phyloP scores from a whole-genome alignment of 2,888 invertebrate species.

The Drosophila kuntzei region DNA sequence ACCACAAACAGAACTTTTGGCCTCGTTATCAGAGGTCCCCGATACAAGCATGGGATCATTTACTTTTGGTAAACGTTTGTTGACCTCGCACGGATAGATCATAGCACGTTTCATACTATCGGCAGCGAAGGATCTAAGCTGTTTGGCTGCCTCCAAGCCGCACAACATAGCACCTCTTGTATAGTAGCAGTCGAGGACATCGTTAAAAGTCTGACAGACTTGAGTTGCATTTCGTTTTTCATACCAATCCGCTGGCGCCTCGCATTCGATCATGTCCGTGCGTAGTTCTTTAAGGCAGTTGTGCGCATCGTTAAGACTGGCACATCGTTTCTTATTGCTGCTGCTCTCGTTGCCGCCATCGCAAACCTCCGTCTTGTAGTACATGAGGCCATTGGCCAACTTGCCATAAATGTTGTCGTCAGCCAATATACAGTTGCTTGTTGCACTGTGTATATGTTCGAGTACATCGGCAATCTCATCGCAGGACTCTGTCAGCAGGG shows the following conservation, averaged over 20 bases:
- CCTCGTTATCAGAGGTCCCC: not conserved
- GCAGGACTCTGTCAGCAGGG: slow-evolving; percentile 82
- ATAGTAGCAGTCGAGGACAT: slow-evolving; percentile 86
- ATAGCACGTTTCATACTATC: slow-evolving; percentile 70
- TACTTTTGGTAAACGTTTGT: slow-evolving; percentile 74
- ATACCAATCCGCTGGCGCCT: slow-evolving; percentile 87
- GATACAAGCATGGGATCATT: slow-evolving; percentile 77
- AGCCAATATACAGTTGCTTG: slow-evolving; percentile 84
- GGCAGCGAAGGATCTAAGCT: slow-evolving; percentile 79
- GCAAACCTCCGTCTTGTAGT: slow-evolving; percentile 85
- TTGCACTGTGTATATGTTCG: slow-evolving; percentile 83
- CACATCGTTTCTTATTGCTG: slow-evolving; percentile 44
- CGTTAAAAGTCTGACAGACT: slow-evolving; percentile 86
- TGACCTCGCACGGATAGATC: slow-evolving; percentile 66
- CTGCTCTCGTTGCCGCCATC: slow-evolving; percentile 48
- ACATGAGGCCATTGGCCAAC: slow-evolving; percentile 85
- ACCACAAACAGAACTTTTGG: not conserved
- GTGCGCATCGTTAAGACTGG: slow-evolving; percentile 82
- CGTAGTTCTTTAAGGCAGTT: slow-evolving; percentile 85
- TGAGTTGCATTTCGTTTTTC: slow-evolving; percentile 85
- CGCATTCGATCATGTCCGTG: slow-evolving; percentile 86
- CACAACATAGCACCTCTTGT: slow-evolving; percentile 86
- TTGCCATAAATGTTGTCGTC: slow-evolving; percentile 86
- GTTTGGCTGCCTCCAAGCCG: slow-evolving; percentile 85
- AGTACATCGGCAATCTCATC: slow-evolving; percentile 78